Evolutionary conservation across 1,140 invertebrate genomes (phyloP).

Genomic region (Anthonomus grandis): DNA sequence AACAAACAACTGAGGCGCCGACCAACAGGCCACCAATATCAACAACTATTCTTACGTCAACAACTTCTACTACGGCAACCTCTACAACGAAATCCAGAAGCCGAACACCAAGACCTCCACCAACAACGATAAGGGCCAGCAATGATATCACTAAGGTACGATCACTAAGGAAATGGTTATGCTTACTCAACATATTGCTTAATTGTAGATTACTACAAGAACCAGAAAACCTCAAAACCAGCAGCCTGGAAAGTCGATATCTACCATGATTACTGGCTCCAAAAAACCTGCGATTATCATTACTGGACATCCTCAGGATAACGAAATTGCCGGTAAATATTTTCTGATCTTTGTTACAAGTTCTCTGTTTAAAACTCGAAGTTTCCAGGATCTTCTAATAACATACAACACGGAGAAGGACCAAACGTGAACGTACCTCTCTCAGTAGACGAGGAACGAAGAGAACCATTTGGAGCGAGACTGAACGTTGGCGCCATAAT

Average conservation of each 20-base stretch:
- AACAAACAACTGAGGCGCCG: constrained; percentile 13
- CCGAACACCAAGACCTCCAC: constrained; percentile 45
- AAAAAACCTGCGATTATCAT: constrained; percentile 58
- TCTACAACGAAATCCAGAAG: constrained; percentile 41
- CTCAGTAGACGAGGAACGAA: constrained; percentile 62
- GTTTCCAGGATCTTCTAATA: constrained; percentile 49
- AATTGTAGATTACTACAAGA: constrained; percentile 14
- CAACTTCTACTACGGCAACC: constrained; percentile 20
- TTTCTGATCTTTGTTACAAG: background rate
- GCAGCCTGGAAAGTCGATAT: constrained; percentile 25
- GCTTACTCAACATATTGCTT: constrained; percentile 22
- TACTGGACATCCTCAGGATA: constrained; percentile 62
- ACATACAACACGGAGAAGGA: constrained; percentile 53
- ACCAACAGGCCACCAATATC: constrained; percentile 9
- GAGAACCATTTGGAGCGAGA: constrained; percentile 67
- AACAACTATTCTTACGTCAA: constrained; percentile 29
- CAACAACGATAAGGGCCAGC: constrained; percentile 45
- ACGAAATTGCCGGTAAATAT: constrained; percentile 51
- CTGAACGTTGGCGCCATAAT: constrained; percentile 85
- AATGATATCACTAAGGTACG: constrained; percentile 27
- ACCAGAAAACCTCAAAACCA: constrained; percentile 24
- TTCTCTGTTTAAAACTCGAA: background rate
- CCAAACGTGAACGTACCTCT: constrained; percentile 66
- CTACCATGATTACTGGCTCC: constrained; percentile 35
- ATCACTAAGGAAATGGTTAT: no score